These are phyloP conservation scores for Macropus fuliginosus DNA, from an alignment of 2,797 vertebrate genomes.

Conservation along the genomic window DNA sequence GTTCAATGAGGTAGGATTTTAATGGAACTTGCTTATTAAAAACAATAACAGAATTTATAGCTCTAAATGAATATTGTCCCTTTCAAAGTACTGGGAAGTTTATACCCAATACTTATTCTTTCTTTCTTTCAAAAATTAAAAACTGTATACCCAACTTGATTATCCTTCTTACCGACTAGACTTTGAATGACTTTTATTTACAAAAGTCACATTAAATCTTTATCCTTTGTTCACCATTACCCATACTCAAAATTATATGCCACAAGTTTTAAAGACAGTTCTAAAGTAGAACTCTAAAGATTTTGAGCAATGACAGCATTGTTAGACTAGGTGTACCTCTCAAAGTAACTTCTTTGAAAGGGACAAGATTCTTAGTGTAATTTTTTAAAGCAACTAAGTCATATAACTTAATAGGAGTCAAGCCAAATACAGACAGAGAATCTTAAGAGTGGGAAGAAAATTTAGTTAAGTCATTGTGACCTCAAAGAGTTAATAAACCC, in stretches of 20 bases:
- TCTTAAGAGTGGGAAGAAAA: neutral
- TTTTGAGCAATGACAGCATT: neutral
- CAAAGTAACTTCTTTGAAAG: neutral
- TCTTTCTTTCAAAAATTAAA: neutral
- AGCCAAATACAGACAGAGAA: neutral
- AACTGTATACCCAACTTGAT: neutral
- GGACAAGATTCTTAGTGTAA: neutral
- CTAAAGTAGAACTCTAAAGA: neutral
- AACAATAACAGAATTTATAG: conserved; percentile 25
- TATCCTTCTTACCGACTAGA: neutral
- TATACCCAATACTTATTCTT: neutral
- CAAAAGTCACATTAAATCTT: neutral
- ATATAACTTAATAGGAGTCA: neutral
- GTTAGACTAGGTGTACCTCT: neutral
- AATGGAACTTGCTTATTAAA: conserved; percentile 48
- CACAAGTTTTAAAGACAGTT: neutral
- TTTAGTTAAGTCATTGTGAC: no score
- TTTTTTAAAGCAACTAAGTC: neutral
- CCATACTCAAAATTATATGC: neutral
- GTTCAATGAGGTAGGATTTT: conserved; percentile 1
- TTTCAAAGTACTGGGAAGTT: neutral
- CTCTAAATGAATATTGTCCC: conserved; percentile 31
- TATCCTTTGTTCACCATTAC: neutral
- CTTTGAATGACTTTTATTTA: neutral
- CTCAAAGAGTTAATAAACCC: conserved; percentile 26